phyloP scores from a whole-genome alignment of 2,797 vertebrate species.

The Tinamus major region DNA sequence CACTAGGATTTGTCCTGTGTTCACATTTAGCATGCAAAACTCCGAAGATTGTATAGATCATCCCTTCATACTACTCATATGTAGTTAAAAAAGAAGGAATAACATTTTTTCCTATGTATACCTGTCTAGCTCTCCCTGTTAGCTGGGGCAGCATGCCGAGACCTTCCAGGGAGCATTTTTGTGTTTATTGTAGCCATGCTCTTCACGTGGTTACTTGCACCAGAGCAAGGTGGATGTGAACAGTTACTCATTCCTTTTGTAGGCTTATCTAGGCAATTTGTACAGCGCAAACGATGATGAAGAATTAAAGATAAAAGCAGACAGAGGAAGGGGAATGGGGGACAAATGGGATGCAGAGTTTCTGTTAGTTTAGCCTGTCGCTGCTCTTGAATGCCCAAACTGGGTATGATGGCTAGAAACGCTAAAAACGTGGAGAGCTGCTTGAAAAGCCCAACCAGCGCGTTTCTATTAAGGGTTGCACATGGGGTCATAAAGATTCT shows the following conservation, averaged over 20 bases:
- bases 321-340: neutral
- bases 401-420: rapidly evolving
- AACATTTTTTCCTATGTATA: rapidly evolving
- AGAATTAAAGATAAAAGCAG: neutral
- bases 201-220: neutral
- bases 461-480: no score
- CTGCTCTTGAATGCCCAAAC: rapidly evolving
- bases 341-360: neutral
- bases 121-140: neutral
- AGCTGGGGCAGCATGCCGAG: rapidly evolving
- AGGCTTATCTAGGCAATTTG: rapidly evolving
- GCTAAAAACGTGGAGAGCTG: rapidly evolving
- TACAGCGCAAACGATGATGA: neutral
- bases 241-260: rapidly evolving
- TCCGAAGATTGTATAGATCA: rapidly evolving
- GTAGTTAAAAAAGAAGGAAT: neutral
- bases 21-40: neutral
- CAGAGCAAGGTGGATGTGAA: rapidly evolving
- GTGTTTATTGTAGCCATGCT: neutral
- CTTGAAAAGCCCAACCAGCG: neutral
- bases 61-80: rapidly evolving
- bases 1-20: neutral
- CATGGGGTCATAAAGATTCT: rapidly evolving
- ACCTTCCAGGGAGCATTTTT: rapidly evolving
- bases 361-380: neutral